phyloP scores from a whole-genome alignment of 2,113 vertebrate genomes.

The Mesoclemmys tuberculata region DNA sequence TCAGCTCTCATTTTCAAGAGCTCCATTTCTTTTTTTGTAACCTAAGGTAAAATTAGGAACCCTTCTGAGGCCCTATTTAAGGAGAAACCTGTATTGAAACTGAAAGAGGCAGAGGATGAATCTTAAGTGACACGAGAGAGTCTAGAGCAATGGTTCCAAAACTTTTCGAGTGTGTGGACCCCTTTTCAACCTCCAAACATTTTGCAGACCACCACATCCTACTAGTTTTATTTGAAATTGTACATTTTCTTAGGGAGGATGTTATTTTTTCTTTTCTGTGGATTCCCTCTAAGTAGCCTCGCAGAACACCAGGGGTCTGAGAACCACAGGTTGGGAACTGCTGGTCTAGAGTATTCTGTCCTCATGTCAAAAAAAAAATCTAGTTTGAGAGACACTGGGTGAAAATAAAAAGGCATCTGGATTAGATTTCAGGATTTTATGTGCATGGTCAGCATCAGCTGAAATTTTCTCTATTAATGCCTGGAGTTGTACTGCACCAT shows the following conservation, averaged over 20 bases:
- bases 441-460: neutral
- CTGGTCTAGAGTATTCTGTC: neutral
- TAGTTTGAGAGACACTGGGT: neutral
- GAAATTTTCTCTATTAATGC: neutral
- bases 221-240: too few species aligned
- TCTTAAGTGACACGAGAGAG: neutral
- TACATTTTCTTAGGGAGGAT: too few species aligned
- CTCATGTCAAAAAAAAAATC: constrained; percentile 5
- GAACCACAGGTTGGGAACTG: too few species aligned
- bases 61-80: rapidly evolving
- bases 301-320: too few species aligned
- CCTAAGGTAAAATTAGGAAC: neutral
- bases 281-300: too few species aligned
- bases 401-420: neutral
- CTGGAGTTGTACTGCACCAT: neutral
- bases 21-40: neutral
- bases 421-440: neutral
- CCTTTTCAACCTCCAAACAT: too few species aligned
- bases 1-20: neutral
- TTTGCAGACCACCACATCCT: too few species aligned
- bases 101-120: neutral
- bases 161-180: too few species aligned
- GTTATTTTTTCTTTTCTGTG: too few species aligned
- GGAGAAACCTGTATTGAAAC: neutral
- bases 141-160: too few species aligned